A percentile compares a stretch with the other conserved stretches of the same genome.
Conservation (phyloP, 2,113 vertebrate genomes). For the Antechinus flavipes region DNA sequence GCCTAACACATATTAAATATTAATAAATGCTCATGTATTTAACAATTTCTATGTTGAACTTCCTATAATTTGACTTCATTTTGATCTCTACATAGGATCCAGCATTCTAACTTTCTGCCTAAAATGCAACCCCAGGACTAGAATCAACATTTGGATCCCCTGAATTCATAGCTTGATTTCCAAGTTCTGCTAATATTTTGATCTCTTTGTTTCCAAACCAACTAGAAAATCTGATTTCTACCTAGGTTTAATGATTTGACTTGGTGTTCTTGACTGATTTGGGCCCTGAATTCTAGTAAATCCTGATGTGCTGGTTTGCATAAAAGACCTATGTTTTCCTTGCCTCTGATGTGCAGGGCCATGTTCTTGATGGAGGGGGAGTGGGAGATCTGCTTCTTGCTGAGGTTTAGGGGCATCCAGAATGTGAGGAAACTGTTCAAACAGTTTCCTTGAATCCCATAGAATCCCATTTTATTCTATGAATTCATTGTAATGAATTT, state of each 20-base stretch:
- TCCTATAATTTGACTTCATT: not conserved
- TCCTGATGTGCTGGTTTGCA: not conserved
- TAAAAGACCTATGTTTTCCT: not conserved
- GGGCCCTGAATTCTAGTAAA: not conserved
- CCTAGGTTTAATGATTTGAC: not conserved
- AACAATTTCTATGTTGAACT: not conserved
- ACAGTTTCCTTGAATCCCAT: not conserved
- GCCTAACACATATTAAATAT: not conserved
- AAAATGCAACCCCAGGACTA: not conserved
- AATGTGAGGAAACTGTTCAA: not conserved
- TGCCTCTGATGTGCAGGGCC: not conserved
- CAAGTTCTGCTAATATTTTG: not conserved
- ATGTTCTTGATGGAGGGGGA: not conserved
- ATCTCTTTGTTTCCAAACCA: not conserved
- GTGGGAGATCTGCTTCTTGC: not conserved
- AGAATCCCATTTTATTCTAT: no score
- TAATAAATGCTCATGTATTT: not conserved
- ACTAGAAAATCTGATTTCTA: not conserved
- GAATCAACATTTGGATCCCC: not conserved
- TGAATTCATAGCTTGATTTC: not conserved
- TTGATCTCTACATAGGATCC: not conserved
- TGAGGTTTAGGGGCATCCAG: not conserved
- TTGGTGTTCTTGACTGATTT: not conserved
- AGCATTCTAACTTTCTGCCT: not conserved
- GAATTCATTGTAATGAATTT: no score